Evolutionary conservation across 2,113 vertebrate species (phyloP).

Genomic region (Syngnathus scovelli): DNA sequence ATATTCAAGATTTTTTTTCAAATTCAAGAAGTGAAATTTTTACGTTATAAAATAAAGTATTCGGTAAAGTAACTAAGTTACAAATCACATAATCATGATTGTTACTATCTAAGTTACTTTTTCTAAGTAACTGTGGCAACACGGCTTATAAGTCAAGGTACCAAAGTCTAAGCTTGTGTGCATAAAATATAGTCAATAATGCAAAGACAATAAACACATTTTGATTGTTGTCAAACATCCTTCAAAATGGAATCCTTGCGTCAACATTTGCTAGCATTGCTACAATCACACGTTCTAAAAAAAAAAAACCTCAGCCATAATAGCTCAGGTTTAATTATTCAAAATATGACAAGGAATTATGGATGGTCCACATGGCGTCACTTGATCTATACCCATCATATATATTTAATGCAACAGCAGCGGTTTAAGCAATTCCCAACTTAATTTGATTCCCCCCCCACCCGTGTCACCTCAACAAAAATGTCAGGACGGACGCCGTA

Average conservation of each 20-base stretch:
- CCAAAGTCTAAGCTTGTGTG: too few relatives aligned
- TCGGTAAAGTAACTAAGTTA: too few relatives aligned
- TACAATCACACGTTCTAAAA: not conserved
- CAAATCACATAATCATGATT: too few relatives aligned
- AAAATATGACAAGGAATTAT: not conserved
- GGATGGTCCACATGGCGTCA: not conserved
- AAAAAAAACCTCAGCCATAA: not conserved
- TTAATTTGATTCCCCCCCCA: slow-evolving; percentile 5
- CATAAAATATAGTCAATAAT: too few relatives aligned
- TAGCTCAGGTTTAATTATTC: not conserved
- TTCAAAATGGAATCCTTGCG: not conserved
- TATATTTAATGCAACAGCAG: not conserved
- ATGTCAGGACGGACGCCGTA: slow-evolving; percentile 30
- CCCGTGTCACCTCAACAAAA: slow-evolving; percentile 4
- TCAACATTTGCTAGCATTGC: not conserved
- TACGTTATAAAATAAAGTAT: too few relatives aligned
- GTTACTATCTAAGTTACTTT: too few relatives aligned
- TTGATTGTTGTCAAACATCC: too few relatives aligned
- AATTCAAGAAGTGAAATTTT: too few relatives aligned
- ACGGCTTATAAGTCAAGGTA: too few relatives aligned
- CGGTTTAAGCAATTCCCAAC: not conserved
- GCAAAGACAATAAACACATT: too few relatives aligned
- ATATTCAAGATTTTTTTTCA: too few relatives aligned
- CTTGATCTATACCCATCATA: not conserved
- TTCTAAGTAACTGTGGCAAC: too few relatives aligned